Percentiles rank a stretch among this genome's conserved stretches.
phyloP scores from a whole-genome alignment of 2,113 vertebrate genomes.

The Alethe diademata region DNA sequence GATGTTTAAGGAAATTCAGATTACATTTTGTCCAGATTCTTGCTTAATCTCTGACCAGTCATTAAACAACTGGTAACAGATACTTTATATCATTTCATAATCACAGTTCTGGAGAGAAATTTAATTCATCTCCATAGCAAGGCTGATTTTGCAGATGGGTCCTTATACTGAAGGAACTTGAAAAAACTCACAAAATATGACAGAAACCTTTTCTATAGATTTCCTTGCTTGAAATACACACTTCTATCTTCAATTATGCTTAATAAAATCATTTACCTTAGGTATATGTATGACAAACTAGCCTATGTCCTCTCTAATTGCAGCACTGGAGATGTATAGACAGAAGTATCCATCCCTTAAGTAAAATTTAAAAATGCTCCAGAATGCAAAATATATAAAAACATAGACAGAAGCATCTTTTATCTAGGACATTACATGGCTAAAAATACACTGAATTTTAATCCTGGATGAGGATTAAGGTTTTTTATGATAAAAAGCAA shows the following conservation, averaged over 20 bases:
- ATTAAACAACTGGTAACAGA: not conserved
- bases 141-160: not conserved
- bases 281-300: not conserved
- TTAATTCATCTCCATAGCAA: not conserved
- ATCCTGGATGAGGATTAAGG: slow-evolving; percentile 85
- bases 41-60: not conserved
- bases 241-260: not conserved
- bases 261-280: not conserved
- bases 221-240: not conserved
- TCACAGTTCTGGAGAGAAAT: not conserved
- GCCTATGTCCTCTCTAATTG: not conserved
- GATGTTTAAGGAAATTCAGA: not conserved
- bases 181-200: not conserved
- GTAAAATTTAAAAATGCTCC: not conserved
- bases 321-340: not conserved
- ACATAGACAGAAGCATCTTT: slow-evolving; percentile 26
- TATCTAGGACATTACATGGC: slow-evolving; percentile 76
- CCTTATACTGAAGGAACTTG: not conserved
- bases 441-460: slow-evolving; percentile 82
- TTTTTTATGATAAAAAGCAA: slow-evolving; percentile 73
- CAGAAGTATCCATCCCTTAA: not conserved
- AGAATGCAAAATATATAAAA: slow-evolving; percentile 21
- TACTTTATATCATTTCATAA: not conserved
- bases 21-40: not conserved
- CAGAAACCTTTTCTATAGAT: not conserved